Conservation (phyloP, 2,113 vertebrate species). For the Platysteira castanea region DNA sequence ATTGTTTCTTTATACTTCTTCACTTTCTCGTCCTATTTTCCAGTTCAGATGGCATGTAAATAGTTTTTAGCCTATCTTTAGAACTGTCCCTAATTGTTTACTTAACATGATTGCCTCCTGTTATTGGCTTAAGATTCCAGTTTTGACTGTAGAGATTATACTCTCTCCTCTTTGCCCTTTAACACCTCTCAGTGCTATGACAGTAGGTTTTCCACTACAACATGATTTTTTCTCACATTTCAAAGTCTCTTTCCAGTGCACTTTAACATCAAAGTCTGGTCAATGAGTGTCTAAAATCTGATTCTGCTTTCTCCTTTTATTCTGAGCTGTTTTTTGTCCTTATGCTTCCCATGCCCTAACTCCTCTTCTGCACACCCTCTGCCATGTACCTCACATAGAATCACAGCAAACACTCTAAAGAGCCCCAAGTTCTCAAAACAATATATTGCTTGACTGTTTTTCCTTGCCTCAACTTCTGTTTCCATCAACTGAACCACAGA, state of each 20-base stretch:
- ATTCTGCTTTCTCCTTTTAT: neutral
- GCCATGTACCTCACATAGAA: neutral
- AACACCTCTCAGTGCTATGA: neutral
- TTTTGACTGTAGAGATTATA: neutral
- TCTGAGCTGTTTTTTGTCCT: neutral
- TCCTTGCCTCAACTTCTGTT: neutral
- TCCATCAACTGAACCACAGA: neutral
- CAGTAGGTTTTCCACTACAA: neutral
- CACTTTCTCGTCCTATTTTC: slow-evolving; percentile 27
- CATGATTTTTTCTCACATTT: neutral
- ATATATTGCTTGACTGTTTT: neutral
- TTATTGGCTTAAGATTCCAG: neutral
- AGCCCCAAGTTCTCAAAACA: neutral
- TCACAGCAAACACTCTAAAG: neutral
- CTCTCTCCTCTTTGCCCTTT: neutral
- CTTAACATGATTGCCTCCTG: neutral
- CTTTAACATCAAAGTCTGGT: neutral
- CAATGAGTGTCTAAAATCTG: neutral
- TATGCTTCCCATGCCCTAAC: neutral
- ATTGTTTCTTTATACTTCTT: neutral
- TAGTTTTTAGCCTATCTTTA: neutral
- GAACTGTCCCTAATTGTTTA: slow-evolving; percentile 21
- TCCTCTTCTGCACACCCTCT: neutral
- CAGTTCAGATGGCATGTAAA: slow-evolving; percentile 23
- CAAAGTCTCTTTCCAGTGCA: neutral